Evolutionary conservation across 2,888 invertebrate species (phyloP).

Genomic region (Morinoia aosen): DNA sequence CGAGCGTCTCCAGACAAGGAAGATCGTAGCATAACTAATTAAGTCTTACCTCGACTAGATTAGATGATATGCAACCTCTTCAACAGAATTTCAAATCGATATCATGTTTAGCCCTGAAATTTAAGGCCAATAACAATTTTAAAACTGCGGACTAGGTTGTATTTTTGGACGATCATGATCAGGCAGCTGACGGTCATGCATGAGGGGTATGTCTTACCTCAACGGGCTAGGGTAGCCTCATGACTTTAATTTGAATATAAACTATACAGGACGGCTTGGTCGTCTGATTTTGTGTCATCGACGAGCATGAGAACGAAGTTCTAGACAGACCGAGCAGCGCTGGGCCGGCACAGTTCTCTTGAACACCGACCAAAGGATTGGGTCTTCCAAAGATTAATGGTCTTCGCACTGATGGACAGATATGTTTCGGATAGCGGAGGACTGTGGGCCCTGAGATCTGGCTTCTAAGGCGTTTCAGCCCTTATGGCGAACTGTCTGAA

Average conservation of each 20-base stretch:
- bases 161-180: background rate
- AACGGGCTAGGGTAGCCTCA: background rate
- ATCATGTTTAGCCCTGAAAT: background rate
- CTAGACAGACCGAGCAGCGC: background rate
- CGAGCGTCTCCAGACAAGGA: no score
- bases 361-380: conserved; percentile 45
- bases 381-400: conserved; percentile 63
- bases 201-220: background rate
- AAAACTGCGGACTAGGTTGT: background rate
- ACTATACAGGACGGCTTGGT: background rate
- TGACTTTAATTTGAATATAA: background rate
- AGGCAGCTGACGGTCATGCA: background rate
- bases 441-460: background rate
- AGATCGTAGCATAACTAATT: no score
- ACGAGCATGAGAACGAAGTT: conserved; percentile 8
- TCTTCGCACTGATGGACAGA: conserved; percentile 65
- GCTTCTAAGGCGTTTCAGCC: conserved; percentile 39
- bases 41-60: background rate
- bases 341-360: conserved; percentile 38
- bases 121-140: background rate
- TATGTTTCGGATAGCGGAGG: conserved; percentile 56
- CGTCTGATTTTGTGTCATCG: background rate
- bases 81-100: background rate
- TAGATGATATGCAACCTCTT: background rate
- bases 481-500: conserved; percentile 33